phyloP scores from a whole-genome alignment of 2,797 vertebrate species.

The Mus caroli region DNA sequence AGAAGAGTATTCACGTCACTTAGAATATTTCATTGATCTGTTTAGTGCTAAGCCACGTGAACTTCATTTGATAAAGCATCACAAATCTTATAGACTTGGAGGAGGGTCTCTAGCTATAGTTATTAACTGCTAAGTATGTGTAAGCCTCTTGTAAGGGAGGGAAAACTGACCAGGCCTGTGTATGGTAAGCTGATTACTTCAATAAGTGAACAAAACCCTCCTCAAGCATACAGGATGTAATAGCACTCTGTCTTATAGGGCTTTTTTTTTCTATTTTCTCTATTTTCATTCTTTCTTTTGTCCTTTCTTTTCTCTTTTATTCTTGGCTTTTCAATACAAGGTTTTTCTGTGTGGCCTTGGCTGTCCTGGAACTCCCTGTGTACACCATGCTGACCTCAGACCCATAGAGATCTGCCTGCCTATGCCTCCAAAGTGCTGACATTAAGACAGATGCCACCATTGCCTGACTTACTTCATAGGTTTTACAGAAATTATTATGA shows the following conservation, averaged over 20 bases:
- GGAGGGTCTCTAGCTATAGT: neutral
- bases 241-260: neutral
- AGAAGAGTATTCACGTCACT: conserved; percentile 25
- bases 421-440: neutral
- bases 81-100: conserved; percentile 39
- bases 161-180: neutral
- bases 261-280: neutral
- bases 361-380: neutral
- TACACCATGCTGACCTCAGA: neutral
- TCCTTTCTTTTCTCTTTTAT: neutral
- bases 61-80: neutral
- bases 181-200: neutral
- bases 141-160: neutral
- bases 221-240: neutral
- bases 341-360: too few species aligned
- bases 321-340: neutral
- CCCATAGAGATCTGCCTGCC: neutral
- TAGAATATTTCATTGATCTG: conserved; percentile 60
- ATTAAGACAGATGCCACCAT: neutral
- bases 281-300: too few species aligned
- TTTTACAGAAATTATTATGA: conserved; percentile 6
- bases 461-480: neutral
- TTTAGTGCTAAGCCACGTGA: conserved; percentile 45
- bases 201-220: conserved; percentile 1
- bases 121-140: conserved; percentile 50